Percentiles rank a stretch among this genome's conserved stretches.
Evolutionary conservation across 1,140 invertebrate species (phyloP).

Genomic region (Hermetia illucens): DNA sequence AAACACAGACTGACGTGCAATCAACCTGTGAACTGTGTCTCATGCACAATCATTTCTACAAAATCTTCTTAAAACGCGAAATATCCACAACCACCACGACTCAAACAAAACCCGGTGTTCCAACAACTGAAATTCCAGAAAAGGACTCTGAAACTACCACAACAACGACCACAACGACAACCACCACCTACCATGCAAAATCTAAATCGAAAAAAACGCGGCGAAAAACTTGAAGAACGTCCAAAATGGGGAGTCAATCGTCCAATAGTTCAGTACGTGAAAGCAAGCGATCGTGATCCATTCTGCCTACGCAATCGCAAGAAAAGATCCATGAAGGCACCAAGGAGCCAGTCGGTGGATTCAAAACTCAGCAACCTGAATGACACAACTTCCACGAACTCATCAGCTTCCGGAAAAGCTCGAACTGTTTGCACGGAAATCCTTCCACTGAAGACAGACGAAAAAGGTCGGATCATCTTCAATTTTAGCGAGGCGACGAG

Average conservation of each 20-base stretch:
- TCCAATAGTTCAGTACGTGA: conserved; percentile 48
- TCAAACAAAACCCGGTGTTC: conserved; percentile 19
- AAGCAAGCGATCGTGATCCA: conserved; percentile 55
- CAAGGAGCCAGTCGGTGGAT: conserved; percentile 23
- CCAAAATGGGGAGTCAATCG: conserved; percentile 48
- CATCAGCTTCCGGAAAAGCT: conserved; percentile 12
- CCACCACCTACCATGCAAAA: conserved; percentile 26
- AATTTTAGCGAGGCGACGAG: conserved; percentile 27
- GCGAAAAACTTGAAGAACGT: conserved; percentile 31
- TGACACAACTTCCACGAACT: conserved; percentile 5
- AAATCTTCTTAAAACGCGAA: conserved; percentile 23
- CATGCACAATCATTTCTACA: conserved; percentile 28
- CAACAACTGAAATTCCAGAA: conserved; percentile 14
- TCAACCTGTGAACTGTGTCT: conserved; percentile 24
- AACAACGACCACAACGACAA: conserved; percentile 27
- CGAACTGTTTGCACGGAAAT: conserved; percentile 30
- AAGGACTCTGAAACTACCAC: conserved; percentile 26
- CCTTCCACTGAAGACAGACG: conserved; percentile 27
- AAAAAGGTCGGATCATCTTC: conserved; percentile 26
- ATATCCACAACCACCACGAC: conserved; percentile 28
- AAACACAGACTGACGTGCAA: conserved; percentile 25
- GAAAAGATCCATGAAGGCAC: conserved; percentile 16
- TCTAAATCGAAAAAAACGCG: conserved; percentile 14
- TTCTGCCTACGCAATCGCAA: conserved; percentile 33
- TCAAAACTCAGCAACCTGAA: conserved; percentile 13